Percentiles rank a stretch among this genome's conserved stretches.
Conservation (phyloP, 2,113 vertebrate species). For the Oryctolagus cuniculus region mOryCun1.1 NC_091442.1:107207001-107207500, state of each 20-base stretch:
- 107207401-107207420: rapidly evolving
- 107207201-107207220: neutral
- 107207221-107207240: neutral
- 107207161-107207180: neutral
- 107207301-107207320: neutral
- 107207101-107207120: neutral
- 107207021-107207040: neutral
- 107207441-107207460: neutral
- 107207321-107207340: neutral
- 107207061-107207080: neutral
- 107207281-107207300: neutral
- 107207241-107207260: neutral
- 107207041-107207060: neutral
- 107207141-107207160: neutral
- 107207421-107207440: no score
- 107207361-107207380: neutral
- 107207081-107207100: neutral
- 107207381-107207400: neutral
- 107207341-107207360: neutral
- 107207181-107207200: neutral
- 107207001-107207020: neutral
- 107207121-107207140: neutral
- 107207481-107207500: neutral
- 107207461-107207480: neutral
- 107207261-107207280: neutral